These are phyloP conservation scores for Petroica traversi DNA, from an alignment of 2,113 vertebrate genomes.

Conservation along the genomic window DNA sequence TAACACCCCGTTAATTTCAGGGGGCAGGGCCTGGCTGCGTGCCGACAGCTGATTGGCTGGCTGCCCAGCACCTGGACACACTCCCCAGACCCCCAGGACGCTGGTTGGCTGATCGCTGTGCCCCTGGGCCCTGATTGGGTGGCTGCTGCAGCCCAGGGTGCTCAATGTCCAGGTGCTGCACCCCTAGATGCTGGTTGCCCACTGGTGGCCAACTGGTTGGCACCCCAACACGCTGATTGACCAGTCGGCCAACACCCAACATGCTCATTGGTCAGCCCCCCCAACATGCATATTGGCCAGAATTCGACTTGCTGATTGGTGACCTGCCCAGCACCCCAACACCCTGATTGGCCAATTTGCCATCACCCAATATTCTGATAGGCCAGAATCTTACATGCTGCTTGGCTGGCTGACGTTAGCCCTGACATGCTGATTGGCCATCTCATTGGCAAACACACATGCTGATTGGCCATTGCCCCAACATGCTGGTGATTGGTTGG, in stretches of 20 bases:
- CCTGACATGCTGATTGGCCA: neutral
- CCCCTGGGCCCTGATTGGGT: neutral
- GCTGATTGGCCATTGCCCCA: neutral
- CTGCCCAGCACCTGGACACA: neutral
- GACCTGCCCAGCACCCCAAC: neutral
- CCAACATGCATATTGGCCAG: neutral
- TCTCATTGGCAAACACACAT: neutral
- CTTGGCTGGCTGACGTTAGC: neutral
- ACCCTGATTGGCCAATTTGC: neutral
- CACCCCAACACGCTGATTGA: neutral
- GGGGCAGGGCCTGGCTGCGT: neutral
- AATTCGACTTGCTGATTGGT: neutral
- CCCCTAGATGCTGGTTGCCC: neutral
- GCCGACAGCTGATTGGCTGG: neutral
- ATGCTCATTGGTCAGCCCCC: too few relatives aligned
- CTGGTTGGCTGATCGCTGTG: neutral
- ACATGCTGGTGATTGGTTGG: neutral
- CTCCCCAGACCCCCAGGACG: neutral
- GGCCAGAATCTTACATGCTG: neutral
- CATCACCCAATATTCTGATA: neutral
- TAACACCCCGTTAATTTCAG: constrained; percentile 39
- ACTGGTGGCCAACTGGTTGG: neutral
- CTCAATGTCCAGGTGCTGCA: neutral
- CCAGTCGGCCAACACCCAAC: neutral
- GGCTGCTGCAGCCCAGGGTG: neutral